A percentile compares a stretch with the other conserved stretches of the same genome.
phyloP scores from a whole-genome alignment of 2,888 invertebrate genomes.

The Dendrolimus pini region DNA sequence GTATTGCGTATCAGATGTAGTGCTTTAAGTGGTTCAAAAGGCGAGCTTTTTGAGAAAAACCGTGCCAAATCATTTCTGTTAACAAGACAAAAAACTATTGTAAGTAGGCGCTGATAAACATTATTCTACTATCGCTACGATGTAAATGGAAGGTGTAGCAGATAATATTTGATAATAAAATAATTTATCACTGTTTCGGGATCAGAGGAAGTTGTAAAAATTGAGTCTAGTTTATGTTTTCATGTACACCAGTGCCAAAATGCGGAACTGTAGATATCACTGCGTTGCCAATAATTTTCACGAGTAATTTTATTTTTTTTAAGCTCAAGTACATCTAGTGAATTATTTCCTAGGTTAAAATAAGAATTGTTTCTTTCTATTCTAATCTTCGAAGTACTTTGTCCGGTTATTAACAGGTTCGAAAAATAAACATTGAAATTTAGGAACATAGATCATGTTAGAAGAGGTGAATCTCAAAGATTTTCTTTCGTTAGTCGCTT shows the following conservation, averaged over 20 bases:
- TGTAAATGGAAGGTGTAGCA: too few species aligned
- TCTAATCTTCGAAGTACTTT: not conserved
- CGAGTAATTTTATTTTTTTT: not conserved
- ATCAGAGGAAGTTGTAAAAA: slow-evolving; percentile 6
- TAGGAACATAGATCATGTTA: not conserved
- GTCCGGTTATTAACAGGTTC: not conserved
- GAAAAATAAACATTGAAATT: not conserved
- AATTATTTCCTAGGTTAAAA: not conserved
- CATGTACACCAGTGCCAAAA: slow-evolving; percentile 5
- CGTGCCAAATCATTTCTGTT: too few species aligned
- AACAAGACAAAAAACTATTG: not conserved
- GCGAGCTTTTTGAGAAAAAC: not conserved
- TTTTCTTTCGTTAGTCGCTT: slow-evolving; percentile 8
- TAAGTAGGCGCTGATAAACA: not conserved
- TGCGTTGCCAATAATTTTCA: not conserved
- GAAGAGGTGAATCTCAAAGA: not conserved
- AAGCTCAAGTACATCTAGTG: not conserved
- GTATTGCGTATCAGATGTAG: not conserved
- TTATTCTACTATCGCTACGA: too few species aligned
- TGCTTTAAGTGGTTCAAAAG: not conserved
- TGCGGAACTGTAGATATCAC: not conserved
- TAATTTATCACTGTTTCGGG: not conserved
- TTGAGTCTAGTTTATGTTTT: slow-evolving; percentile 3
- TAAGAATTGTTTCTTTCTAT: not conserved
- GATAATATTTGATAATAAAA: not conserved